A percentile compares a stretch with the other conserved stretches of the same genome.
phyloP scores from a whole-genome alignment of 2,888 invertebrate genomes.

The Xylota sylvarum region DNA sequence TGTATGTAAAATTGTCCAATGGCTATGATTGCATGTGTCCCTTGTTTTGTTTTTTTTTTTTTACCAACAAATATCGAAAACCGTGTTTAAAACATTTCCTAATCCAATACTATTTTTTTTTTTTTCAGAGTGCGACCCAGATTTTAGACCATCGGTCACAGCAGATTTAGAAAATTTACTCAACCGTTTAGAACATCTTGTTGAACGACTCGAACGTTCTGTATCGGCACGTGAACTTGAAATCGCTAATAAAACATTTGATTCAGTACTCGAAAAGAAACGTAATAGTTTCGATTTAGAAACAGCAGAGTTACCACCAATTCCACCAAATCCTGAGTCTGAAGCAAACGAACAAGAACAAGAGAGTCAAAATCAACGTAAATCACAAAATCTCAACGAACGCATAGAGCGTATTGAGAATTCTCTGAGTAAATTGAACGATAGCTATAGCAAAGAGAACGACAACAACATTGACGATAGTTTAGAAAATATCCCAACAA shows the following conservation, averaged over 20 bases:
- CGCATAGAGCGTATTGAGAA: constrained; percentile 81
- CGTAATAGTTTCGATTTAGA: constrained; percentile 81
- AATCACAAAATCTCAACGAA: constrained; percentile 78
- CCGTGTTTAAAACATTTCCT: not conserved
- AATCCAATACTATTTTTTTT: constrained; percentile 12
- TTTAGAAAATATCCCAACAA: constrained; percentile 81
- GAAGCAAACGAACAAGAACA: constrained; percentile 36
- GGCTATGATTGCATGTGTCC: constrained; percentile 42
- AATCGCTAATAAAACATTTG: constrained; percentile 81
- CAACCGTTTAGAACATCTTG: constrained; percentile 90
- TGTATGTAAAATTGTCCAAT: constrained; percentile 13
- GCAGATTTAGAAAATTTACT: constrained; percentile 89
- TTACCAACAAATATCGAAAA: not conserved
- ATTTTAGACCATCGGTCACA: constrained; percentile 85
- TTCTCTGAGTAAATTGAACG: constrained; percentile 80
- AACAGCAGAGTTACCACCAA: constrained; percentile 79
- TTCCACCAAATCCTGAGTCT: constrained; percentile 78
- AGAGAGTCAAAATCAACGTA: constrained; percentile 28
- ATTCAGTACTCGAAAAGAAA: constrained; percentile 80
- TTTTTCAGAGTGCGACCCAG: constrained; percentile 85
- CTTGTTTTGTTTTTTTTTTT: not conserved
- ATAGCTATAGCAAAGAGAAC: constrained; percentile 79
- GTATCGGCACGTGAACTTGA: constrained; percentile 81
- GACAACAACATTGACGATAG: constrained; percentile 78
- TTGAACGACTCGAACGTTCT: constrained; percentile 89